Percentiles rank a stretch among this genome's conserved stretches.
These are phyloP conservation scores for Cichlasoma orientale DNA, from an alignment of 2,797 vertebrate species.

Conservation along the genomic window DNA sequence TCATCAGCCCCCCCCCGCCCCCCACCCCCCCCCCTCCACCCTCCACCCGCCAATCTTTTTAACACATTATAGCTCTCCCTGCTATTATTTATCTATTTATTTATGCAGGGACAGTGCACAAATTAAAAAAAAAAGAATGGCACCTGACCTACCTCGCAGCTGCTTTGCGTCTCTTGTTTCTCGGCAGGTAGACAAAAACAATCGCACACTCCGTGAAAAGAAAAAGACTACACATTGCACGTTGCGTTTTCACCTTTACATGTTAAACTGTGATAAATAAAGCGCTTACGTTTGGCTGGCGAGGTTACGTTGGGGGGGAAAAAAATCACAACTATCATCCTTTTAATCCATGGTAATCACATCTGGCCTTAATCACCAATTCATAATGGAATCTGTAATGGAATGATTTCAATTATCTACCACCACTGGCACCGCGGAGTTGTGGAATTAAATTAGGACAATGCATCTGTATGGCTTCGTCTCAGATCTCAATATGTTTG, in stretches of 20 bases:
- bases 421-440: constrained; percentile 85
- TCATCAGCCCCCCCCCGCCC: neutral
- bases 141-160: neutral
- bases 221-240: neutral
- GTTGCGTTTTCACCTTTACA: neutral
- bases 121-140: neutral
- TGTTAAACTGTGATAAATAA: constrained; percentile 33
- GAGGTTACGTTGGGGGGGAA: constrained; percentile 76
- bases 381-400: constrained; percentile 98
- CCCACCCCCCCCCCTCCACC: neutral
- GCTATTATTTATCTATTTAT: constrained; percentile 4
- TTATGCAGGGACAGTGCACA: neutral
- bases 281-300: constrained; percentile 80
- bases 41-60: neutral
- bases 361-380: constrained; percentile 96
- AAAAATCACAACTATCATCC: constrained; percentile 81
- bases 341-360: constrained; percentile 91
- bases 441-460: constrained; percentile 96
- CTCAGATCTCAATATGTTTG: constrained; percentile 87
- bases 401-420: constrained; percentile 97
- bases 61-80: neutral
- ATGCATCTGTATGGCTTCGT: constrained; percentile 87
- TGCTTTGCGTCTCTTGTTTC: neutral
- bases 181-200: neutral
- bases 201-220: no score